These are phyloP conservation scores for Neolamprologus cancellatus DNA, from an alignment of 2,113 vertebrate genomes.

Conservation along the genomic window DNA sequence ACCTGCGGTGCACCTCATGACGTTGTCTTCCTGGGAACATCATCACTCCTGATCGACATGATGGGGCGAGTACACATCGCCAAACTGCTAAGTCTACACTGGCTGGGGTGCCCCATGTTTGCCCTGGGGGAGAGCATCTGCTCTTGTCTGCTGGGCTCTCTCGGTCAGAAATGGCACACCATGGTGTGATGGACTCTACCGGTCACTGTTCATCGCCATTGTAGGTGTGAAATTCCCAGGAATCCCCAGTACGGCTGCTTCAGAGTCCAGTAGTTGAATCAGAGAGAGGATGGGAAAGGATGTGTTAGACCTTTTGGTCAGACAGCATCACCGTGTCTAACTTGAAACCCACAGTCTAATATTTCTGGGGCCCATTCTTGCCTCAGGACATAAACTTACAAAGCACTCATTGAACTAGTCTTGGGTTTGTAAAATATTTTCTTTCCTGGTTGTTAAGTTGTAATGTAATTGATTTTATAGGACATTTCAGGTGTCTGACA, in stretches of 20 bases:
- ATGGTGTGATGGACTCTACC: slow-evolving; percentile 27
- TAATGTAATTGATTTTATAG: slow-evolving; percentile 12
- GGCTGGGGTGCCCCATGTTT: slow-evolving; percentile 56
- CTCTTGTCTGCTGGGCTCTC: slow-evolving; percentile 16
- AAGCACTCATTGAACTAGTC: neutral
- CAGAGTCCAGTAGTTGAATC: neutral
- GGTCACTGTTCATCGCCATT: neutral
- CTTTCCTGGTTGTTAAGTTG: neutral
- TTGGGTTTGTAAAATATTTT: neutral
- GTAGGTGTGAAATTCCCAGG: slow-evolving; percentile 54
- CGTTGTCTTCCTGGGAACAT: slow-evolving; percentile 61
- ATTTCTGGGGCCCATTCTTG: neutral
- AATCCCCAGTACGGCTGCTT: slow-evolving; percentile 6
- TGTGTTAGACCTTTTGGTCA: slow-evolving; percentile 19
- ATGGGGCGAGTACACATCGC: slow-evolving; percentile 68
- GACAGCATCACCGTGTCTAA: slow-evolving; percentile 22
- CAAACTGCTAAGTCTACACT: slow-evolving; percentile 64
- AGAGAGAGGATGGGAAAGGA: slow-evolving; percentile 8
- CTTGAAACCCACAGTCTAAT: slow-evolving; percentile 8
- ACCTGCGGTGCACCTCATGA: neutral
- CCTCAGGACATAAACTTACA: neutral
- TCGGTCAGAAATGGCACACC: slow-evolving; percentile 49
- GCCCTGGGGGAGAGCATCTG: slow-evolving; percentile 50
- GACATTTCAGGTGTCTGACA: slow-evolving; percentile 27
- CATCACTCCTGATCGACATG: slow-evolving; percentile 53